These are phyloP conservation scores for Nothoprocta pentlandii DNA, from an alignment of 2,113 vertebrate species.

Conservation along the genomic window DNA sequence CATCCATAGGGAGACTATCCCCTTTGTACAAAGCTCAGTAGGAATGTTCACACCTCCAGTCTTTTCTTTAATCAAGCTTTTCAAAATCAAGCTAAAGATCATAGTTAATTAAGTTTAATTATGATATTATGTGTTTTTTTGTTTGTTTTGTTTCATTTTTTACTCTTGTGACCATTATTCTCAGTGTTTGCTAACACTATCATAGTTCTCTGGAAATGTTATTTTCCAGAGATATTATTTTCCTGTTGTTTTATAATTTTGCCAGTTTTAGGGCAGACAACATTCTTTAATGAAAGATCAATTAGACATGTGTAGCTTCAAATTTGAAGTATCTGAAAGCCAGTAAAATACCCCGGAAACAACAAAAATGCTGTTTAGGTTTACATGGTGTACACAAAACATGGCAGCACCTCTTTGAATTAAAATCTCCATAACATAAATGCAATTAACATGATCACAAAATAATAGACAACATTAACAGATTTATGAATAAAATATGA, in stretches of 20 bases:
- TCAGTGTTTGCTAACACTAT: not conserved
- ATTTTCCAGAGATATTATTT: not conserved
- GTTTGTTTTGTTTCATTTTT: not conserved
- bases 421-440: not conserved
- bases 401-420: not conserved
- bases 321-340: not conserved
- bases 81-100: not conserved
- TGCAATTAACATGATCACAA: not conserved
- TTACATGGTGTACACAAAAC: not conserved
- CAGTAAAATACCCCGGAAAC: not conserved
- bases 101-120: not conserved
- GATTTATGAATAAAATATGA: not conserved
- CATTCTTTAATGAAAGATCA: not conserved
- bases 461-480: not conserved
- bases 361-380: not conserved
- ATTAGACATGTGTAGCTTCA: not conserved
- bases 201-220: not conserved
- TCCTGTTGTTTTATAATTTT: not conserved
- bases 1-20: not conserved
- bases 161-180: not conserved
- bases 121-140: not conserved
- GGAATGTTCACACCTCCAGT: not conserved
- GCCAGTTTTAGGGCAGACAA: not conserved
- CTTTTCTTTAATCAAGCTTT: not conserved
- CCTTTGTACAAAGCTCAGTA: not conserved